Percentiles rank a stretch among this genome's conserved stretches.
These are phyloP conservation scores for Lanius ludovicianus DNA, from an alignment of 2,113 vertebrate genomes.

Conservation along the genomic window DNA sequence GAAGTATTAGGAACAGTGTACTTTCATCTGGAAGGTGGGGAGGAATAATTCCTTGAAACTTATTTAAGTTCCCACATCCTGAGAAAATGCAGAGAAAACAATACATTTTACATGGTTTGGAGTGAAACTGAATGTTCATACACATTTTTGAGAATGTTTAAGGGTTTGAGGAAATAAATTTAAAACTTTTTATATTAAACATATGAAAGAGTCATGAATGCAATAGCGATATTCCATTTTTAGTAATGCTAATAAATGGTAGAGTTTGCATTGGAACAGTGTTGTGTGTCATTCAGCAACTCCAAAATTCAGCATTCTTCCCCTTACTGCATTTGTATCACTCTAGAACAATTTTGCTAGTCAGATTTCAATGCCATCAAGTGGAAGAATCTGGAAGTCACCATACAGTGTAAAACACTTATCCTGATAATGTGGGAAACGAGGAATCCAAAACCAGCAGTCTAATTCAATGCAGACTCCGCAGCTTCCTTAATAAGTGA, in stretches of 20 bases:
- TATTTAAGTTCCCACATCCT: neutral
- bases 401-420: neutral
- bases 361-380: neutral
- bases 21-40: neutral
- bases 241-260: neutral
- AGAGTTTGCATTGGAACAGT: slow-evolving; percentile 3
- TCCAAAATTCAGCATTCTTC: neutral
- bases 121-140: neutral
- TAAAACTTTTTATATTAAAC: neutral
- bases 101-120: neutral
- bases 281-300: neutral
- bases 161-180: neutral
- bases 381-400: neutral
- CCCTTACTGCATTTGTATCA: neutral
- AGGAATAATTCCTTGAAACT: neutral
- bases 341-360: neutral
- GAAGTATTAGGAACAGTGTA: neutral
- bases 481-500: slow-evolving; percentile 84
- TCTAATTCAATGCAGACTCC: slow-evolving; percentile 73
- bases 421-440: neutral
- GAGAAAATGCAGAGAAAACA: neutral
- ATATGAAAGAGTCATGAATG: neutral
- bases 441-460: neutral
- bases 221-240: slow-evolving; percentile 9
- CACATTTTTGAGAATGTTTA: neutral